Base-by-base conservation (phyloP, 2,113 vertebrate species). In the Spheniscus mendiculus region DNA sequence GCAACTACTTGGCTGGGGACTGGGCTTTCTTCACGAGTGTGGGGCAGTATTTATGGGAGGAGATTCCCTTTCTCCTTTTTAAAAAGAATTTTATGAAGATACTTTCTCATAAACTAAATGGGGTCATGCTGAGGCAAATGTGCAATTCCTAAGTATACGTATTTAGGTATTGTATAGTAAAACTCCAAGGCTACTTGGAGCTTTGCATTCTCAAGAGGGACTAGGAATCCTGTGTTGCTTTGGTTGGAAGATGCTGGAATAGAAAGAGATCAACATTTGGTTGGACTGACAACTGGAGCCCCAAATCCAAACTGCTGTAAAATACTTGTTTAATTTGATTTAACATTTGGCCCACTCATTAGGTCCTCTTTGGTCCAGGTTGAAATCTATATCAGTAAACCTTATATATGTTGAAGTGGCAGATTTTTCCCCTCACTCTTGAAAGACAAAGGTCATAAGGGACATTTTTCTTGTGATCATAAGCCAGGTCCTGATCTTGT, bases 401-500 rank as follows among this genome's bases (percentile, higher is more conserved):
- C 44, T 70, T 94, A 85, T 80, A 49, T 95, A 85, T 61, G 58
- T 94, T 91, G 59, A 15, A 94, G 78, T 83, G 84, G 47, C 67
- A 96, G 62, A 47, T 88, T 96, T 94, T 95, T 56, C 93, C 87
- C 67, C 80, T 80, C 62, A 17, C 74, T 93, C 94, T 91, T 91
- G 74, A 67, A 95, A 96, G 95, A 95, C 87, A 93, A 94, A 96
- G 95, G 94, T 97, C 96, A 97, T 77, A 93, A 96, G 59, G 63
- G 94, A 49, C 84, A 40, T 91, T 77, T 91, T 91, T 71, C 91
- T 94, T 96, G 87, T 96, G 95, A 97, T 97, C 95, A 22, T 87
- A 94, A 96, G 94, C 95, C 95, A 96, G 95, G 70, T 97, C 96
- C 93, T 80, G 94, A 95, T 97, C 95, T 95, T 95, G 53, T 94